Base-by-base conservation (phyloP, 2,888 invertebrate species). In the Nineta flava region DNA sequence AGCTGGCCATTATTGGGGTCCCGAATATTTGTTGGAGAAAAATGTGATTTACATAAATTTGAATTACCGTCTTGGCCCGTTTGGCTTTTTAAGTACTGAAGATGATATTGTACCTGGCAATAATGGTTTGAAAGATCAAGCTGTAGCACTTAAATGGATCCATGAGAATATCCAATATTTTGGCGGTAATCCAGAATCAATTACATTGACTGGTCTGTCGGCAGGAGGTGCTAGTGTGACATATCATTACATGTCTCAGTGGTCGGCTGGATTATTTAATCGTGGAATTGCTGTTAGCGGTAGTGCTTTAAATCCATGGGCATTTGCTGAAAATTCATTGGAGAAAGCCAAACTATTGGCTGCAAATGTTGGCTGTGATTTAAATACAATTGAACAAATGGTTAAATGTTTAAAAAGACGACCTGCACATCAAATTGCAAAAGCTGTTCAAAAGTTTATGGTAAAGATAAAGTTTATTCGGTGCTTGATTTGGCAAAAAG, bases 11-110 rank as follows among this genome's bases (percentile, higher is more conserved):
- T 49, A 61, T 1, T 78, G 75, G 59, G 75, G 75, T 1, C 73
- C 79, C 1, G 63, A 70, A 9, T 69, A 72, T 53, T 55, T 86
- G 0, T 75, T 85, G 75, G 75, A 79, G 47, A 65, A 69, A 45
- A 74, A 82, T 54, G 67, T 82, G 5, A 75, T 86, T 1, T 68
- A 78, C 0, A 82, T 83, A 1, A 81, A 78, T 10, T 57, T 85
- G 0, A 83, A 80, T 62, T 85, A 84, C 58, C 70, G 85, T 44
- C 57, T 85, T n/a, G 84, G 85, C 42, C 77, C 81, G 0, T 59
- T 85, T 80, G 83, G 87, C 45, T 86, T 87, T 62, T 66, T 85
- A 1, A 83, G 82, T 59, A 83, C 85, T 0, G 83, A 79, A 34
- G 83, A 86, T 55, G 72, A 74, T 1, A 60, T 72, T 1, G 68